phyloP scores from a whole-genome alignment of 2,888 invertebrate genomes.

The Lycophotia porphyrea region DNA sequence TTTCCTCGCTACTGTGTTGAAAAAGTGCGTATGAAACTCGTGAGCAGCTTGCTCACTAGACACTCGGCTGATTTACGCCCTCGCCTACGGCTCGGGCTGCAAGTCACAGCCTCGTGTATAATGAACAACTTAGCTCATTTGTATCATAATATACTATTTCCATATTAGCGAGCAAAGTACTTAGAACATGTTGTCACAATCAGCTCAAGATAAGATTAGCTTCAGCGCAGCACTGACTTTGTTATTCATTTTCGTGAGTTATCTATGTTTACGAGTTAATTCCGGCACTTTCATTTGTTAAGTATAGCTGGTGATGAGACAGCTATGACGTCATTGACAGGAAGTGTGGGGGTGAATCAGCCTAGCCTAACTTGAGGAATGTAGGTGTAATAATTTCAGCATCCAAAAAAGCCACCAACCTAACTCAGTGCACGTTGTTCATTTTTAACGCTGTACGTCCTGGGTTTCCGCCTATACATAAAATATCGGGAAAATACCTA shows the following conservation, averaged over 20 bases:
- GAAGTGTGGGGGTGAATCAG: neutral
- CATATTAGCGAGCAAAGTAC: constrained; percentile 3
- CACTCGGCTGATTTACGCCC: too few species aligned
- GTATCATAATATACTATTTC: neutral
- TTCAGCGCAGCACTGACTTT: neutral
- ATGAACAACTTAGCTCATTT: too few species aligned
- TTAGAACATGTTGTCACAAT: constrained; percentile 14
- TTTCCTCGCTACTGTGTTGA: too few species aligned
- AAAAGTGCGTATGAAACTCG: too few species aligned
- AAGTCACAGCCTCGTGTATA: too few species aligned
- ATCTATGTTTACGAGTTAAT: constrained; percentile 15
- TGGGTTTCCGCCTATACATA: neutral
- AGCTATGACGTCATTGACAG: constrained; percentile 18
- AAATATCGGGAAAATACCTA: neutral
- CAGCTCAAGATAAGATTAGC: constrained; percentile 38
- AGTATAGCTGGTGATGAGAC: constrained; percentile 1
- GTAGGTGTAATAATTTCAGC: neutral
- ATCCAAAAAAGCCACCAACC: neutral
- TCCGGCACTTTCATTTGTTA: constrained; percentile 29
- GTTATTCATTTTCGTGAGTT: constrained; percentile 18
- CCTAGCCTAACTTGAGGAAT: neutral
- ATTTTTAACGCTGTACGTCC: neutral
- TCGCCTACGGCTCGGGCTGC: too few species aligned
- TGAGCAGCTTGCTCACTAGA: too few species aligned
- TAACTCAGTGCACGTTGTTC: neutral